phyloP scores from a whole-genome alignment of 92 coral and sea anemone genomes.

The Palythoa caribaeorum region DNA sequence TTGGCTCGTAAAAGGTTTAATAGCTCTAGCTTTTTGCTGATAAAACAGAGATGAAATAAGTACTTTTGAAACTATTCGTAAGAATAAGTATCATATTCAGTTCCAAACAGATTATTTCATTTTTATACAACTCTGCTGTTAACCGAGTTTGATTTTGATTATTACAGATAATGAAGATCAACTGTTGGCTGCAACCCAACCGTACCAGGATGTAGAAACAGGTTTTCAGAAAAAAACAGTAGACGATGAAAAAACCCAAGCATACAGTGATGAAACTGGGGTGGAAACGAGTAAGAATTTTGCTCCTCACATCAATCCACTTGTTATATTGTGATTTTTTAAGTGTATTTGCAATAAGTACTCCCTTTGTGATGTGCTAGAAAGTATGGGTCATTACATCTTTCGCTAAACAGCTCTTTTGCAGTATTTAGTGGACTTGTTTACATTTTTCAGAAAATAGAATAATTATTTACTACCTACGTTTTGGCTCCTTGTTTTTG shows the following conservation, averaged over 20 bases:
- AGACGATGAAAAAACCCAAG: slow-evolving; percentile 62
- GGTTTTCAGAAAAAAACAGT: slow-evolving; percentile 9
- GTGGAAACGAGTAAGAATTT: slow-evolving; percentile 10
- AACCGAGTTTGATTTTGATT: neutral
- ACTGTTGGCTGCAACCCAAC: slow-evolving; percentile 72
- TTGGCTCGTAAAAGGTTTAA: too few relatives aligned
- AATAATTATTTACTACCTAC: neutral
- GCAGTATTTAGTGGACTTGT: neutral
- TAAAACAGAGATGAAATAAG: too few relatives aligned
- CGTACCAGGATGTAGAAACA: slow-evolving; percentile 40
- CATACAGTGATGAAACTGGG: slow-evolving; percentile 46
- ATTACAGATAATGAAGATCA: slow-evolving; percentile 15
- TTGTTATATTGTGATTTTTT: too few relatives aligned
- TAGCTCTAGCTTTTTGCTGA: too few relatives aligned
- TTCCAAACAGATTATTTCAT: neutral
- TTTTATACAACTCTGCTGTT: neutral
- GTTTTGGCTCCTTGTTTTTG: neutral
- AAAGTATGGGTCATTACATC: neutral
- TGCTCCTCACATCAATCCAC: too few relatives aligned
- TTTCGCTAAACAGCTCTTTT: neutral
- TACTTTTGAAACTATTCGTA: too few relatives aligned
- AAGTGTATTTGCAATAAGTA: too few relatives aligned
- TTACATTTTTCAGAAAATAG: neutral
- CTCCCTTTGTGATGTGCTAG: too few relatives aligned
- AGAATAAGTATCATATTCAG: too few relatives aligned